phyloP scores from a whole-genome alignment of 2,797 vertebrate species.

The Sebastes iracundus region DNA sequence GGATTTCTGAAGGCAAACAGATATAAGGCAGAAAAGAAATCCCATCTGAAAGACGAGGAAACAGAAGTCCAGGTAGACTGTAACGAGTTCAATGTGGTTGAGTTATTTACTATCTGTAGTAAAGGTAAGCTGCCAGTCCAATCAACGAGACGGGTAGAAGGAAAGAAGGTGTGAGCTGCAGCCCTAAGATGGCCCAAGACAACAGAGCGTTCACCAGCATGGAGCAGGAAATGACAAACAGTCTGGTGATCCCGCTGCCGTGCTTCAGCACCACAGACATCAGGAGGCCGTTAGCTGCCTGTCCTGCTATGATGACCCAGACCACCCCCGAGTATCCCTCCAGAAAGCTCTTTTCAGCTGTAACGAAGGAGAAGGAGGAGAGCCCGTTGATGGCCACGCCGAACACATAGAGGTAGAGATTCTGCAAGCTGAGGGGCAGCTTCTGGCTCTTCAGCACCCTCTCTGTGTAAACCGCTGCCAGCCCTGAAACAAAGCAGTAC shows the following conservation, averaged over 20 bases:
- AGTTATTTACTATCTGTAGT: constrained; percentile 80
- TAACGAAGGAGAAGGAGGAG: constrained; percentile 74
- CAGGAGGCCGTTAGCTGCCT: constrained; percentile 91
- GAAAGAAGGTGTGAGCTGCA: constrained; percentile 90
- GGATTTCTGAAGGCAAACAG: constrained; percentile 25
- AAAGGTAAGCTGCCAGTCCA: constrained; percentile 88
- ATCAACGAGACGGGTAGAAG: constrained; percentile 85
- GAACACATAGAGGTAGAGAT: constrained; percentile 92
- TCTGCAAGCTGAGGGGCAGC: constrained; percentile 91
- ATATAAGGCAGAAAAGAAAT: constrained; percentile 28
- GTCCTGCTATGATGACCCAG: constrained; percentile 86
- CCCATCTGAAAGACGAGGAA: not conserved
- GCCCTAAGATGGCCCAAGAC: constrained; percentile 86
- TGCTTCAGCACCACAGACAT: constrained; percentile 97
- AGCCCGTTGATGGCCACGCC: constrained; percentile 88
- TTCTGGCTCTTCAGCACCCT: constrained; percentile 88
- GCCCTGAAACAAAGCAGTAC: constrained; percentile 90
- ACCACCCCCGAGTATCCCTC: constrained; percentile 88
- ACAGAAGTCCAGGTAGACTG: not conserved
- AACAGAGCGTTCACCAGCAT: constrained; percentile 91
- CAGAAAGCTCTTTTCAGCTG: constrained; percentile 78
- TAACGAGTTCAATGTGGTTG: not conserved
- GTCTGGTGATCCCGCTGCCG: constrained; percentile 92
- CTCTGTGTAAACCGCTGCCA: constrained; percentile 94
- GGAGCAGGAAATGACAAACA: constrained; percentile 94